Evolutionary conservation across 2,797 vertebrate genomes (phyloP), one percentile per base, ranked within the genome.

Genomic region (Melanotaenia trifasciata): DNA sequence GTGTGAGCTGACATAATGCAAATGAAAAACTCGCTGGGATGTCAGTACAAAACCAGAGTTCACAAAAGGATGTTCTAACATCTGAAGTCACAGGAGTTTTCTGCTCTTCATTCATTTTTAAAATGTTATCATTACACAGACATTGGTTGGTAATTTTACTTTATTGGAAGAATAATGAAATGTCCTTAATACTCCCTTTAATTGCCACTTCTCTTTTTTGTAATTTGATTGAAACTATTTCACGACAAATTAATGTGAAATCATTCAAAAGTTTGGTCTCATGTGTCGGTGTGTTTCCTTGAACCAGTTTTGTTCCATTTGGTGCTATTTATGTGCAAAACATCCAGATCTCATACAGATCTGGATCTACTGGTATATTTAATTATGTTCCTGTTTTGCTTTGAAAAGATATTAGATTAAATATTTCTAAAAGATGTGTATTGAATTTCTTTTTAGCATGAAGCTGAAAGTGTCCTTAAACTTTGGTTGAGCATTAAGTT

Each of bases 1-100:
- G 40, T 53, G 45, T n/a, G 6, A 40, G 22, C 13, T 65, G 62
- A 70, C 45, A 54, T 79, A 47, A 68, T 76, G 72, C 51, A 71
- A 84, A 83, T 77, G 4, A 63, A 61, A 14, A 2, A 65, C 24
- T 64, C 32, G 58, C 5, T 47, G n/a, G 38, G n/a, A 32, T 14
- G 18, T 70, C 43, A 30, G 28, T 67, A 26, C 35, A 72, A 70
- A 38, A 58, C 14, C 20, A 18, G 40, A 80, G 60, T 66, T 78
- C 43, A 70, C 36, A 22, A 43, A 60, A 75, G 22, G 54, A 58
- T 20, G n/a, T 47, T 28, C 20, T 2, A 35, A 36, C 43, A 28
- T 71, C 9, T 33, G 4, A 33, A 56, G 53, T 67, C 26, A 28
- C 6, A 2, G 36, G 28, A 64, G 45, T 2, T 53, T 68, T 50